Evolutionary conservation across 2,888 invertebrate genomes (phyloP).

Genomic region (Microplitis manilae): DNA sequence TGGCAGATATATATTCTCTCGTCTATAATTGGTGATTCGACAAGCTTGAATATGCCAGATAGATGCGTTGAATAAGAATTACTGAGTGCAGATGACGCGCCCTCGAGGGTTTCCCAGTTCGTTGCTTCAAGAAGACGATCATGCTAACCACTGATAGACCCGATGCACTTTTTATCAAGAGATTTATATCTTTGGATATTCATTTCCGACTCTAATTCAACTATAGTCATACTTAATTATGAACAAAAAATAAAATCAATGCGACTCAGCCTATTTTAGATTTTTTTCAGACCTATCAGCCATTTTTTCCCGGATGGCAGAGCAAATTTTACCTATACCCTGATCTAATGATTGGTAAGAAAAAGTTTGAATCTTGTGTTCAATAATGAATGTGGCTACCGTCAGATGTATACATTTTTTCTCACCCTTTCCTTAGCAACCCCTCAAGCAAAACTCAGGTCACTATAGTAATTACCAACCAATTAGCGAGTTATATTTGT

Average conservation of each 20-base stretch:
- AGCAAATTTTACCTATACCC: background rate
- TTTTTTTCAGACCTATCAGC: too few species aligned
- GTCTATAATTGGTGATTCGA: constrained; percentile 60
- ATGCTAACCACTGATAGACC: constrained; percentile 7
- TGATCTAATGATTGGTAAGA: constrained; percentile 4
- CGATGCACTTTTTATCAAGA: background rate
- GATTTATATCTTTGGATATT: background rate
- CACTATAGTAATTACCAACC: constrained; percentile 68
- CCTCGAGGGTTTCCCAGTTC: constrained; percentile 49
- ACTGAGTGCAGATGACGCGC: constrained; percentile 65
- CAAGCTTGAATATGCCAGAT: constrained; percentile 66
- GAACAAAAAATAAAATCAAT: too few species aligned
- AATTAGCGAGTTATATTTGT: constrained; percentile 67
- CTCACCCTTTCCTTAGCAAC: constrained; percentile 23
- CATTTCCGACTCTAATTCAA: background rate
- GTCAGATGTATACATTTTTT: constrained; percentile 26
- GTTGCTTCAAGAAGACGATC: constrained; percentile 49
- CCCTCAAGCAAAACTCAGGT: constrained; percentile 53
- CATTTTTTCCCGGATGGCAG: too few species aligned
- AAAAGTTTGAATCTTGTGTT: background rate
- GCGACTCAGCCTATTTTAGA: too few species aligned
- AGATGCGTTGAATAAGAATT: constrained; percentile 70
- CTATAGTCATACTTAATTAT: too few species aligned
- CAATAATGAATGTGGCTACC: constrained; percentile 12
- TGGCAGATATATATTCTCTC: constrained; percentile 51